phyloP scores from a whole-genome alignment of 2,113 vertebrate species.

The Pseudorhombus dupliciocellatus region DNA sequence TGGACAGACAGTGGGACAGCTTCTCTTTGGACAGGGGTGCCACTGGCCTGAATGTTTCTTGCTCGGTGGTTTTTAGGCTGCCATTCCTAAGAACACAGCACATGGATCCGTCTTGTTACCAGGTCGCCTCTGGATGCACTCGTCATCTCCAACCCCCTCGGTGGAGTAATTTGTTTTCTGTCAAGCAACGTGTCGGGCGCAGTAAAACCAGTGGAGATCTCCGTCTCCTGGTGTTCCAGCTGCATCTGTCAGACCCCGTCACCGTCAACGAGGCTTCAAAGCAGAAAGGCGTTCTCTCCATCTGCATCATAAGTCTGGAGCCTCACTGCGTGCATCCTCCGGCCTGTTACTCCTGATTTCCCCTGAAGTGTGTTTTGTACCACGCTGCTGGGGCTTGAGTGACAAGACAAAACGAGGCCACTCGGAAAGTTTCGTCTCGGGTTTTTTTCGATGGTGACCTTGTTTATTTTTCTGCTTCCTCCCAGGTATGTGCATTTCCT shows the following conservation, averaged over 20 bases:
- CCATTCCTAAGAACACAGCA: too few relatives aligned
- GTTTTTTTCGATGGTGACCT: background rate
- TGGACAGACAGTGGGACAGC: too few relatives aligned
- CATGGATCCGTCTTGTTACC: background rate
- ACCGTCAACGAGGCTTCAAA: constrained; percentile 20
- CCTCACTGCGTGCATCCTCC: background rate
- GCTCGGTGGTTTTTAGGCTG: too few relatives aligned
- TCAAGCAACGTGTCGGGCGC: background rate
- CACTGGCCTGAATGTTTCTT: too few relatives aligned
- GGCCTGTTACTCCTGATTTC: background rate
- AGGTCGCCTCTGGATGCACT: background rate
- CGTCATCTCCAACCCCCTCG: background rate
- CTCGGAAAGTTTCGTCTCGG: background rate
- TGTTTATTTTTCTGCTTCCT: constrained; percentile 50
- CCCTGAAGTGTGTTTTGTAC: background rate
- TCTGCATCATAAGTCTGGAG: background rate
- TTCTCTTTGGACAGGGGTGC: too few relatives aligned
- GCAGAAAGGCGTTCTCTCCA: background rate
- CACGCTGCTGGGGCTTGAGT: background rate
- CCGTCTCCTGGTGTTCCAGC: constrained; percentile 33
- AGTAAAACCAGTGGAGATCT: constrained; percentile 16
- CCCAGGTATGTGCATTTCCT: constrained; percentile 82
- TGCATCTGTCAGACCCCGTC: constrained; percentile 15
- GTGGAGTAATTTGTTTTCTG: background rate
- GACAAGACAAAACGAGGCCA: too few relatives aligned